These are phyloP conservation scores for Mizuhopecten yessoensis DNA, from an alignment of 1,140 invertebrate genomes.

Conservation along the genomic window DNA sequence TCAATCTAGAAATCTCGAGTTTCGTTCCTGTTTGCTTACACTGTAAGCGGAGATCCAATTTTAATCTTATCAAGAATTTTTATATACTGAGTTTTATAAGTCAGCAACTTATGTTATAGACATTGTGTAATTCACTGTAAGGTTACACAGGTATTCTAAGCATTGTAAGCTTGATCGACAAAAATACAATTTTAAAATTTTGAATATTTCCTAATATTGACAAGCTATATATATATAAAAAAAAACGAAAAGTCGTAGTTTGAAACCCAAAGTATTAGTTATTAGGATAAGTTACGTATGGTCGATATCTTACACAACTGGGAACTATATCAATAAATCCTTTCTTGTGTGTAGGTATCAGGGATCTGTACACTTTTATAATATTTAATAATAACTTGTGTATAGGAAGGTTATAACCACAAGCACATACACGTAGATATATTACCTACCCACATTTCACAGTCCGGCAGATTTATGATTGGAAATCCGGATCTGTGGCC, in stretches of 20 bases:
- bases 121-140: conserved; percentile 26
- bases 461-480: conserved; percentile 58
- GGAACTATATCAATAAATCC: not conserved
- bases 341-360: not conserved
- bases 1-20: not conserved
- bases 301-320: too few relatives aligned
- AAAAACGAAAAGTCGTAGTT: too few relatives aligned
- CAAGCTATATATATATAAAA: too few relatives aligned
- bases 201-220: too few relatives aligned
- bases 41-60: not conserved
- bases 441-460: not conserved
- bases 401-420: not conserved
- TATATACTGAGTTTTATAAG: conserved; percentile 8
- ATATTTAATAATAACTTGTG: conserved; percentile 14
- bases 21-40: not conserved
- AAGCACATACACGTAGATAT: not conserved
- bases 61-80: conserved; percentile 40
- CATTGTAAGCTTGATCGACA: not conserved
- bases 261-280: too few relatives aligned
- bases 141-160: not conserved
- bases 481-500: conserved; percentile 44
- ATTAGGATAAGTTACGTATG: too few relatives aligned
- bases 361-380: not conserved
- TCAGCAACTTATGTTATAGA: not conserved
- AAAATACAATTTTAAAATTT: not conserved